Base-by-base conservation (phyloP, 2,888 invertebrate genomes). In the Tetanocera ferruginea region DNA sequence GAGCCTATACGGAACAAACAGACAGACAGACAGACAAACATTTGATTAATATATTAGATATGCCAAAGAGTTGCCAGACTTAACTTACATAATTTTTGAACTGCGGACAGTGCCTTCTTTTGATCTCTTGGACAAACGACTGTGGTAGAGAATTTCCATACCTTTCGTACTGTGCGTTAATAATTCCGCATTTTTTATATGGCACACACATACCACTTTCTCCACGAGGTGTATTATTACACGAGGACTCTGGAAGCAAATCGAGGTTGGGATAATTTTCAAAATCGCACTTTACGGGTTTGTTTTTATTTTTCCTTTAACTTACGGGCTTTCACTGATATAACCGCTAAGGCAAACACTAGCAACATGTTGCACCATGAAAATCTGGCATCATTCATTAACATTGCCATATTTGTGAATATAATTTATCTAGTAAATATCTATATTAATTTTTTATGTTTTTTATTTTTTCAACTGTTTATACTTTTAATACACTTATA, bases 161-260 rank as follows among this genome's bases (percentile, higher is more conserved):
- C 25, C 19, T 77, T 9, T 69, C 4, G 19, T 55, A 28, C 51
- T 77, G 70, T 11, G 76, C 67, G 11, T 17, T 76, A 8, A 80
- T 64, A 71, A 75, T 78, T 5, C 78, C 69, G 43, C 82, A 82
- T 0, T 79, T 70, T 43, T 62, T 79, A 60, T 80, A 80, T 6
- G 79, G 79, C 1, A 81, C 76, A 75, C 82, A 82, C 28, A 64
- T 57, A 17, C 82, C 82, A 52, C 73, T 66, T 23, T 70, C 78
- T 17, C 51, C 25, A 19, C 49, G 31, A 23, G 82, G 81, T 55
- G 82, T n/a, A n/a, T n/a, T 82, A 19, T 9, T 72, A 55, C 82
- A 82, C 0, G 79, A 37, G 43, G 79, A 31, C 31, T 82, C 82
- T 82, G 69, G 34, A 71, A 19, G 3, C 43, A 43, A 43, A 43